These are phyloP conservation scores for Caenorhabditis wallacei DNA, from an alignment of 2,888 invertebrate species.

Conservation along the genomic window DNA sequence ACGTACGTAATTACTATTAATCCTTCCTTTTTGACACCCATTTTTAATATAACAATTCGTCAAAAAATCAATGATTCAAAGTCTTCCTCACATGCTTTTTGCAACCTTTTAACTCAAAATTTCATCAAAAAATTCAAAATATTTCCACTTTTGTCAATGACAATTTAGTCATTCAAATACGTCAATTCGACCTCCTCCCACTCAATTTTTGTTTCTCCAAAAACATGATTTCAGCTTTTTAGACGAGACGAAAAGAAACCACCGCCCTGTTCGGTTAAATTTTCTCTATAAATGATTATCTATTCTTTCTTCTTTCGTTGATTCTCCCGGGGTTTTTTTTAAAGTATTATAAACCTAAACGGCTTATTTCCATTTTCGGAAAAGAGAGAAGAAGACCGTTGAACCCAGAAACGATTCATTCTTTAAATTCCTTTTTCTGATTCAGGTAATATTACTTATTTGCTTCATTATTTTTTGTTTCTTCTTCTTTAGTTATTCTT, in stretches of 20 bases:
- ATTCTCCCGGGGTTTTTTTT: conserved; percentile 16
- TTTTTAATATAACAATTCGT: not conserved
- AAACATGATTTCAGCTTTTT: conserved; percentile 15
- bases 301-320: not conserved
- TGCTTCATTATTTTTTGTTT: not conserved
- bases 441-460: not conserved
- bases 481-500: not conserved
- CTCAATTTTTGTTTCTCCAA: conserved; percentile 12
- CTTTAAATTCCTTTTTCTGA: conserved; percentile 25
- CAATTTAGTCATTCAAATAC: conserved; percentile 16
- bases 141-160: not conserved
- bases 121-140: conserved; percentile 9
- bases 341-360: conserved; percentile 46
- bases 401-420: conserved; percentile 10
- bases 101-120: not conserved
- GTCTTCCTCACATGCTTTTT: not conserved
- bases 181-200: conserved; percentile 34
- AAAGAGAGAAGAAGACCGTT: conserved; percentile 1
- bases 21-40: not conserved
- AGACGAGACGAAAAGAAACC: conserved; percentile 15
- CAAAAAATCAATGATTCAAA: no score
- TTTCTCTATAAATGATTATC: conserved; percentile 2
- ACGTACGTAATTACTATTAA: not conserved
- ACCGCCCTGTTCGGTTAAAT: conserved; percentile 13
- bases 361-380: conserved; percentile 16